Percentiles rank a stretch among this genome's conserved stretches.
Evolutionary conservation across 1,140 invertebrate genomes (phyloP).

Genomic region (Trachymyrmex cornetzi): DNA sequence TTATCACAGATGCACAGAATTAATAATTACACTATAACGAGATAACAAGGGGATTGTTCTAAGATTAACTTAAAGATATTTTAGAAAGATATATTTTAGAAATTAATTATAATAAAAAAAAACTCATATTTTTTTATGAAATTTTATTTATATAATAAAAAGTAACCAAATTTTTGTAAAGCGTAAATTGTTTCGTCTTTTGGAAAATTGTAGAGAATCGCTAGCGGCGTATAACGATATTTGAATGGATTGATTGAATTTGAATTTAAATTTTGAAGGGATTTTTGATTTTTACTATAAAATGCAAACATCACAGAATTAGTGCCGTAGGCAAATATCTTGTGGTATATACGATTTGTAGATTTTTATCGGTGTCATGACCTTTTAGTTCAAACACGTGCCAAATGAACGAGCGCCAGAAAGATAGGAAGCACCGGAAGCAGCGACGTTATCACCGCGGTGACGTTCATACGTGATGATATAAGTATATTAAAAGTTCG

Average conservation of each 20-base stretch:
- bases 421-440: slow-evolving; percentile 4
- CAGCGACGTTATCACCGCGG: not conserved
- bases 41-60: not conserved
- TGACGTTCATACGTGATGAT: slow-evolving; percentile 46
- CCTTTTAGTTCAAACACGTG: slow-evolving; percentile 25
- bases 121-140: not conserved
- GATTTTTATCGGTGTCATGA: slow-evolving; percentile 18
- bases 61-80: slow-evolving; percentile 27
- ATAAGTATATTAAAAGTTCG: slow-evolving; percentile 49
- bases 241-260: not conserved
- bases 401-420: not conserved
- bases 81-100: not conserved
- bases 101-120: not conserved
- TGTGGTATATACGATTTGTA: not conserved
- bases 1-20: not conserved
- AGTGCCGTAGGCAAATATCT: not conserved
- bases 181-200: not conserved
- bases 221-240: not conserved
- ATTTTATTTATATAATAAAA: not conserved
- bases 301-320: slow-evolving; percentile 21
- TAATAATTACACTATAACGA: slow-evolving; percentile 7
- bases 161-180: not conserved
- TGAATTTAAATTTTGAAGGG: not conserved
- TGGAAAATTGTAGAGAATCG: not conserved
- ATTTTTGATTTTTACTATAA: not conserved